Percentiles rank a stretch among this genome's conserved stretches.
Conservation (phyloP, 2,113 vertebrate genomes). For the Excalfactoria chinensis region DNA sequence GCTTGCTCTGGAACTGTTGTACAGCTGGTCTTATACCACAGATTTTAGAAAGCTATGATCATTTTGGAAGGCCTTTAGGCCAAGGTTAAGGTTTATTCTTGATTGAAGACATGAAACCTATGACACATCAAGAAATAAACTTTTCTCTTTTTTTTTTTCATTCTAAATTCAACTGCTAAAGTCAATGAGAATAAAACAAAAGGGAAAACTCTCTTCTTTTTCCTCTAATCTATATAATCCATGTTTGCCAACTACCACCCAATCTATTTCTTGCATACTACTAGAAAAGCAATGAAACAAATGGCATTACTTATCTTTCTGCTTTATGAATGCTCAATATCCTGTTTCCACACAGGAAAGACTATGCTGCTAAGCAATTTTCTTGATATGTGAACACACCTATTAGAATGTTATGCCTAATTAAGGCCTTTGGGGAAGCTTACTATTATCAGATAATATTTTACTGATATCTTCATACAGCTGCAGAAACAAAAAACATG, state of each 20-base stretch:
- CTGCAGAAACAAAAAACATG: not conserved
- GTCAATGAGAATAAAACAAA: not conserved
- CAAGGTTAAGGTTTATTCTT: not conserved
- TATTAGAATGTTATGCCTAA: slow-evolving; percentile 15
- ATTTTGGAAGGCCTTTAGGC: not conserved
- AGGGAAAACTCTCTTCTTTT: not conserved
- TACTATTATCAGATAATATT: not conserved
- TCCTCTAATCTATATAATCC: not conserved
- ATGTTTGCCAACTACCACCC: not conserved
- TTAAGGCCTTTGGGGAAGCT: not conserved
- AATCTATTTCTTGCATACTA: not conserved
- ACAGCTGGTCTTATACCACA: not conserved
- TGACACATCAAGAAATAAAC: not conserved
- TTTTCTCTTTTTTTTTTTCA: not conserved
- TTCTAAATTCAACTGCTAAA: not conserved
- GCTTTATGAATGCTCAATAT: not conserved
- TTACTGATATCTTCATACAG: not conserved
- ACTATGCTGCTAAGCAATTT: not conserved
- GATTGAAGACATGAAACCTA: not conserved
- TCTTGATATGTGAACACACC: not conserved
- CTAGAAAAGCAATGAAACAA: not conserved
- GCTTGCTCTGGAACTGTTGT: not conserved
- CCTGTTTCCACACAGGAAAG: not conserved
- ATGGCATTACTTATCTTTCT: not conserved
- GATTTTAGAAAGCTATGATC: not conserved